Conservation (phyloP, 2,797 vertebrate genomes). For the Siniperca undulata region DNA sequence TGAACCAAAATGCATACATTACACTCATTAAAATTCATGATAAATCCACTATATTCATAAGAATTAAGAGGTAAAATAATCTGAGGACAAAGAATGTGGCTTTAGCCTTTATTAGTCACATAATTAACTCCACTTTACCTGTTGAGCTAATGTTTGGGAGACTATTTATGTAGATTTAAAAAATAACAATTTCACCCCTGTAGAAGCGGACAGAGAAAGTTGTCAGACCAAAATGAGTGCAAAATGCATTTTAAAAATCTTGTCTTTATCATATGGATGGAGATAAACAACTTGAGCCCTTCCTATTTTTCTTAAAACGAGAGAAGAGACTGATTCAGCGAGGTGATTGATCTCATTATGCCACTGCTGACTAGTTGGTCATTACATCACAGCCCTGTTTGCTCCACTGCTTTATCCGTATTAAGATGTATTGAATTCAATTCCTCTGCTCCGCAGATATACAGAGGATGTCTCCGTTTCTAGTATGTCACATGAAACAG, state of each 20-base stretch:
- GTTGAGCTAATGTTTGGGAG: conserved; percentile 27
- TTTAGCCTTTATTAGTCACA: conserved; percentile 14
- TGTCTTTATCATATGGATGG: conserved; percentile 30
- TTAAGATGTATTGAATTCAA: conserved; percentile 59
- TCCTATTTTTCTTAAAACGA: conserved; percentile 24
- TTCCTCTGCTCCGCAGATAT: conserved; percentile 6
- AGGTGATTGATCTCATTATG: conserved; percentile 61
- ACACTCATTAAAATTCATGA: conserved; percentile 63
- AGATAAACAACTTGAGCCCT: conserved; percentile 43
- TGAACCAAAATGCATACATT: conserved; percentile 68
- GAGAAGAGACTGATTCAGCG: conserved; percentile 7
- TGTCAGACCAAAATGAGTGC: not conserved
- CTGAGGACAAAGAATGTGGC: conserved; percentile 13
- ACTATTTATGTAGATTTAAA: conserved; percentile 2
- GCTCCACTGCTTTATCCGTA: conserved; percentile 28
- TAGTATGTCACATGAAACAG: conserved; percentile 65
- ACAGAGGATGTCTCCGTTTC: conserved; percentile 63
- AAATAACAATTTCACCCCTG: not conserved
- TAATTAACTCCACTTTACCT: conserved; percentile 38
- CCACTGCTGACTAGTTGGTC: conserved; percentile 41
- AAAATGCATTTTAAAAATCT: conserved; percentile 25
- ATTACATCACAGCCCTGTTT: conserved; percentile 39
- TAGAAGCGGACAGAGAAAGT: not conserved
- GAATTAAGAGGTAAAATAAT: conserved; percentile 62
- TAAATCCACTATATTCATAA: conserved; percentile 63